Evolutionary conservation across 2,113 vertebrate species (phyloP).

Genomic region (Psophia crepitans): DNA sequence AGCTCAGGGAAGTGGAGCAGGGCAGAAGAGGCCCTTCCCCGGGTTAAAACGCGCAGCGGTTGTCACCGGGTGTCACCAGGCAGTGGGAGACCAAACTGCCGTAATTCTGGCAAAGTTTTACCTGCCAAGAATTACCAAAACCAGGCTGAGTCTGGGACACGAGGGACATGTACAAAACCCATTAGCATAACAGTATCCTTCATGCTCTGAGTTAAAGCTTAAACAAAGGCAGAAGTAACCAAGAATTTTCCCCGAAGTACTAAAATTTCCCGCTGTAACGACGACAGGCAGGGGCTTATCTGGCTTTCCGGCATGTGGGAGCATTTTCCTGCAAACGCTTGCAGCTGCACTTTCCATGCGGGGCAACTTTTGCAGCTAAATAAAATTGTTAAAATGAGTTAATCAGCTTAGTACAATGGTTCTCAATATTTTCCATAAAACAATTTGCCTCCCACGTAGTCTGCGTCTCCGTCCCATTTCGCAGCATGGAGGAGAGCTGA

Average conservation of each 20-base stretch:
- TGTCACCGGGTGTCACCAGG: neutral
- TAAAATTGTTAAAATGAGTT: neutral
- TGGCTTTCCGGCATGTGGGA: neutral
- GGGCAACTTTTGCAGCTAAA: conserved; percentile 5
- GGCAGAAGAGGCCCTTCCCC: neutral
- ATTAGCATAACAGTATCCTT: neutral
- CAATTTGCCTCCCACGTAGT: conserved; percentile 8
- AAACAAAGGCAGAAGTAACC: conserved; percentile 18
- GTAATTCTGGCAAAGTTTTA: neutral
- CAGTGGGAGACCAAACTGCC: neutral
- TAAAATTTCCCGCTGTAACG: neutral
- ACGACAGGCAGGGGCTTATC: neutral
- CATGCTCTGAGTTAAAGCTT: neutral
- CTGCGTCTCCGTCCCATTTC: neutral
- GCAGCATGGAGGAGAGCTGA: neutral
- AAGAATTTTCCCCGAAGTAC: neutral
- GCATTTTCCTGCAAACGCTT: neutral
- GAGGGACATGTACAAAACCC: neutral
- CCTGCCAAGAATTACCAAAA: neutral
- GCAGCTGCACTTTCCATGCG: neutral
- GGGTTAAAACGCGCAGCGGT: neutral
- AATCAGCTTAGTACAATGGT: neutral
- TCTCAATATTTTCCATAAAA: neutral
- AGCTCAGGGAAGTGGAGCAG: neutral
- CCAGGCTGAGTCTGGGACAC: neutral